Evolutionary conservation across 2,888 invertebrate genomes (phyloP), one percentile per base, ranked within the genome.

Genomic region (Mamestra brassicae): DNA sequence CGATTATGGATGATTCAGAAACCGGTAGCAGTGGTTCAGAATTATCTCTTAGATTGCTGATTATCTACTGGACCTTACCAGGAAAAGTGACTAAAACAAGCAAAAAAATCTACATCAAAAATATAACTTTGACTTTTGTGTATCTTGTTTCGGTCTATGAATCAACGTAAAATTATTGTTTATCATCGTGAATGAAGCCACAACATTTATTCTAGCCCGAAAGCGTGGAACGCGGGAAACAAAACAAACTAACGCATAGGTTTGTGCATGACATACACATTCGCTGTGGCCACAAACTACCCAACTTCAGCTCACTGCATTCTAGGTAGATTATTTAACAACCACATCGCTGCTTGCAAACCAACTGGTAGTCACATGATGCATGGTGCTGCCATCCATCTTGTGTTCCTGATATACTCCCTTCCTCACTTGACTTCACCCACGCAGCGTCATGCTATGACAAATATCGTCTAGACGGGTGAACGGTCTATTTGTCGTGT

Each of bases 391-490:
- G 10, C 15, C 11, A 78, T 78, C 34, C 38, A 72, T 78, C 34
- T 26, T 63, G 78, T 58, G n/a, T 54, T 58, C 13, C 58, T 54
- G 73, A 60, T 50, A 36, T 36, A 79, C 54, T 78, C 52, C 11
- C 38, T 55, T 77, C 15, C 71, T 42, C 64, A 65, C 47, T 47
- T 55, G 58, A 74, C 50, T 74, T 45, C 42, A 73, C 36, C 36
- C 66, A 62, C 60, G 55, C 57, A n/a, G 61, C 55, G 74, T 57
- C 62, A 78, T 15, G 47, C 26, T 54, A 69, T 78, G 80, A 80
- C 74, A 78, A 78, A 79, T 78, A 69, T 54, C 54, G 76, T 81
- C 76, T 76, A 81, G 67, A 81, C 76, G 57, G 42, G n/a, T 34
- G 65, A 63, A 76, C 54, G 54, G 81, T 69, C 8, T 78, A 74